These are phyloP conservation scores for Patiria pectinifera DNA, from an alignment of 53 echinoderm and acorn worm species.

Conservation along the genomic window DNA sequence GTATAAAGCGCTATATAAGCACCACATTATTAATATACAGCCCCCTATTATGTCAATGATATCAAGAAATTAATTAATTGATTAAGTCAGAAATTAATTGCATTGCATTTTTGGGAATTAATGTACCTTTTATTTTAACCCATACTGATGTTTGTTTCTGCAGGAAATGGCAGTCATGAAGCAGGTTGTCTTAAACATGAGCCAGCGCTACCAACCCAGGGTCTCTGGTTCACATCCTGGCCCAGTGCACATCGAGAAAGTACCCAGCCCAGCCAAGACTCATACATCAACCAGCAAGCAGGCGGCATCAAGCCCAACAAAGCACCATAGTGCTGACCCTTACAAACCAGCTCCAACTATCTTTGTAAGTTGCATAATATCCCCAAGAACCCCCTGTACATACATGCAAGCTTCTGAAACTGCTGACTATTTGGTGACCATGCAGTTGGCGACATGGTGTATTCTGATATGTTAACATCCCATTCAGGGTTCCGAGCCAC, in stretches of 20 bases:
- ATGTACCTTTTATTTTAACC: background rate
- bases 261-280: constrained; percentile 39
- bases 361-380: constrained; percentile 75
- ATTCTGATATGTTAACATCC: no score
- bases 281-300: constrained; percentile 12
- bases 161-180: constrained; percentile 99
- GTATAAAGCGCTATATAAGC: no score
- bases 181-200: constrained; percentile 84
- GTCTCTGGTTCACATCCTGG: constrained; percentile 33
- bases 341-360: constrained; percentile 84
- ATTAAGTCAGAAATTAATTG: background rate
- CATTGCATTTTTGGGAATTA: background rate
- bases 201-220: constrained; percentile 62
- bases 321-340: background rate
- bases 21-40: no score
- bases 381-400: no score
- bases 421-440: no score
- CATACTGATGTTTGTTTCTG: background rate
- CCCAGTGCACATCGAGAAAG: constrained; percentile 68
- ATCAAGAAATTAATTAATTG: no score
- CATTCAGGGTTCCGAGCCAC: no score
- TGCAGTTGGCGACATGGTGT: no score
- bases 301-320: constrained; percentile 18
- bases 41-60: no score
- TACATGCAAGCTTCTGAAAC: no score